phyloP scores from a whole-genome alignment of 92 coral and sea anemone genomes.

The Epizoanthus scotinus region DNA sequence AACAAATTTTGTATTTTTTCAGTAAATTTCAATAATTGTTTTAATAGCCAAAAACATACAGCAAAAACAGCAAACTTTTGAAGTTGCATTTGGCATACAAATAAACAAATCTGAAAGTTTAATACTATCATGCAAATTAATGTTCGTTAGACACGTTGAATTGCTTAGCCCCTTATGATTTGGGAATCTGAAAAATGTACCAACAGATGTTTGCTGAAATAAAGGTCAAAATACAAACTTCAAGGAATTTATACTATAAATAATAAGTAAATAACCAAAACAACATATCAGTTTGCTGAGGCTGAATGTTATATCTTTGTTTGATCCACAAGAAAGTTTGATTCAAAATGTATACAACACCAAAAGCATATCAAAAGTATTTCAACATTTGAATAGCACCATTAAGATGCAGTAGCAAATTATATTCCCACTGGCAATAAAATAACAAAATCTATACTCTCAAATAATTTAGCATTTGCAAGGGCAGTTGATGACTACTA shows the following conservation, averaged over 20 bases:
- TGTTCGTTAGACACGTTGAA: too few relatives aligned
- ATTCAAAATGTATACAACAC: too few relatives aligned
- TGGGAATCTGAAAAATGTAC: slow-evolving; percentile 5
- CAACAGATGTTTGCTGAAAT: neutral
- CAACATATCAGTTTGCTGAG: too few relatives aligned
- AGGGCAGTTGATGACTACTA: neutral
- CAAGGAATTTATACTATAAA: too few relatives aligned
- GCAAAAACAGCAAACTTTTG: neutral
- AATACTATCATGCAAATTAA: neutral
- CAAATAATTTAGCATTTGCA: neutral
- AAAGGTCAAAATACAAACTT: too few relatives aligned
- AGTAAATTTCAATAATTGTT: too few relatives aligned
- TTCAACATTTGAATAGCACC: too few relatives aligned
- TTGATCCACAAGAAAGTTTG: too few relatives aligned
- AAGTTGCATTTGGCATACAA: neutral
- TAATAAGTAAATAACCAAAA: too few relatives aligned
- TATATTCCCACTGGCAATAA: neutral
- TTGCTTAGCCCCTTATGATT: neutral
- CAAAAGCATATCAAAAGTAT: too few relatives aligned
- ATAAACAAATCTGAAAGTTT: neutral
- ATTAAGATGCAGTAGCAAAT: neutral
- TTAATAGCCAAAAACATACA: too few relatives aligned
- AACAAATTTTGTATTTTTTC: neutral
- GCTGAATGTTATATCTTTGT: too few relatives aligned
- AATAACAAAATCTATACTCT: neutral